Conservation (phyloP, 1,140 invertebrate species). For the Halictus rubicundus region DNA sequence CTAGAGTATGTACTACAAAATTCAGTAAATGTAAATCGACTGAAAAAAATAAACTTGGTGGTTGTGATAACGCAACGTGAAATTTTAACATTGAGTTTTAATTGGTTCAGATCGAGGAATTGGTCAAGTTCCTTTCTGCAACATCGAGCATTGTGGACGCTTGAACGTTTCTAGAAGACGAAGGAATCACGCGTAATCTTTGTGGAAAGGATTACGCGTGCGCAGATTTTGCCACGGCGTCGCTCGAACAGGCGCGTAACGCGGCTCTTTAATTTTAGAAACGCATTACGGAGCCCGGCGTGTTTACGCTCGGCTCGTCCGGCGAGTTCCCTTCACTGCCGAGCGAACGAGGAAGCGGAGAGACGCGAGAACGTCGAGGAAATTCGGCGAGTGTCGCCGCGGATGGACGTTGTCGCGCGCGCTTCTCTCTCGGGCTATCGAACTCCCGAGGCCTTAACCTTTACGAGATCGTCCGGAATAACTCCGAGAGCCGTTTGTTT, state of each 20-base stretch:
- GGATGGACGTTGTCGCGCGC: neutral
- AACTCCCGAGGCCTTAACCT: constrained; percentile 65
- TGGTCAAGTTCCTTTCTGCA: no score
- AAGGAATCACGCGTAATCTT: no score
- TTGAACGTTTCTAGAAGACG: no score
- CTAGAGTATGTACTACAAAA: no score
- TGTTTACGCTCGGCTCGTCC: constrained; percentile 35
- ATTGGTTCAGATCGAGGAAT: no score
- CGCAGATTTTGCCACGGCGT: neutral
- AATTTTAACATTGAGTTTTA: no score
- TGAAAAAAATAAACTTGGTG: no score
- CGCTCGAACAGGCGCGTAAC: neutral
- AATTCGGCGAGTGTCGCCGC: constrained; percentile 8
- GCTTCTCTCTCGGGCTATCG: constrained; percentile 46
- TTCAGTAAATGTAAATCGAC: no score
- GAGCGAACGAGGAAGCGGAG: neutral
- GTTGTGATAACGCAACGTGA: no score
- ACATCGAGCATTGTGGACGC: no score
- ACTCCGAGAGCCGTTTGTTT: constrained; percentile 45
- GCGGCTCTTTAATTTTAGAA: constrained; percentile 57
- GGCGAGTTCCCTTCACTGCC: constrained; percentile 50
- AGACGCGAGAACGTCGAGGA: neutral
- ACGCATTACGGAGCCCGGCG: constrained; percentile 44
- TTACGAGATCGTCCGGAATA: constrained; percentile 52
- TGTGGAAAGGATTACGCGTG: neutral